Evolutionary conservation across 2,797 vertebrate genomes (phyloP).

Genomic region (Chloroceryle amazona): DNA sequence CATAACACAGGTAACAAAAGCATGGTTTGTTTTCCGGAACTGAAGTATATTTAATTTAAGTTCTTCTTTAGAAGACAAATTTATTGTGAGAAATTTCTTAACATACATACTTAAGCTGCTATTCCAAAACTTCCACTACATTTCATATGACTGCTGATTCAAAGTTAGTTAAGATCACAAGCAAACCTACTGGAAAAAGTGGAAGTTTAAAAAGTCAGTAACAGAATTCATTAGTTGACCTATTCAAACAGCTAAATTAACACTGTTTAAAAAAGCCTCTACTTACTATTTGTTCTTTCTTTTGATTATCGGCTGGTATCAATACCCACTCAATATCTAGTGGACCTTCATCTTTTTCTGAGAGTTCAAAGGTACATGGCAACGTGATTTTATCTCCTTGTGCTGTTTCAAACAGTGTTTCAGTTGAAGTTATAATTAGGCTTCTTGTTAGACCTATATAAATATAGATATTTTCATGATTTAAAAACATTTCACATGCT

Average conservation of each 20-base stretch:
- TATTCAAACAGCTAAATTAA: neutral
- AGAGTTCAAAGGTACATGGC: conserved; percentile 87
- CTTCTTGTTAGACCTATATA: conserved; percentile 75
- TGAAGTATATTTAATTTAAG: neutral
- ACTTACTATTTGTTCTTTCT: conserved; percentile 90
- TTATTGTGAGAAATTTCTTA: neutral
- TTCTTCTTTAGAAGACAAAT: neutral
- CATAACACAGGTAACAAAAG: neutral
- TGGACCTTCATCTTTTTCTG: conserved; percentile 82
- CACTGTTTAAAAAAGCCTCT: neutral
- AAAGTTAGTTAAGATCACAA: neutral
- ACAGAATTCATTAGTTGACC: neutral
- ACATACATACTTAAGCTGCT: neutral
- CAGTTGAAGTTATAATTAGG: conserved; percentile 84
- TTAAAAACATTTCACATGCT: neutral
- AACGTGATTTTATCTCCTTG: conserved; percentile 90
- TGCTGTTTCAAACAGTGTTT: conserved; percentile 85
- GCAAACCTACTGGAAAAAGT: neutral
- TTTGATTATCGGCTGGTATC: conserved; percentile 89
- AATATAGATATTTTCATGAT: neutral
- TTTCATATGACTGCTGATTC: neutral
- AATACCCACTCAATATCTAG: conserved; percentile 95
- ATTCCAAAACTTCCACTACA: neutral
- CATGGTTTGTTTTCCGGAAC: neutral
- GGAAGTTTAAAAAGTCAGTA: neutral